phyloP scores from a whole-genome alignment of 2,888 invertebrate genomes.

The Tetheella fluctuosa region DNA sequence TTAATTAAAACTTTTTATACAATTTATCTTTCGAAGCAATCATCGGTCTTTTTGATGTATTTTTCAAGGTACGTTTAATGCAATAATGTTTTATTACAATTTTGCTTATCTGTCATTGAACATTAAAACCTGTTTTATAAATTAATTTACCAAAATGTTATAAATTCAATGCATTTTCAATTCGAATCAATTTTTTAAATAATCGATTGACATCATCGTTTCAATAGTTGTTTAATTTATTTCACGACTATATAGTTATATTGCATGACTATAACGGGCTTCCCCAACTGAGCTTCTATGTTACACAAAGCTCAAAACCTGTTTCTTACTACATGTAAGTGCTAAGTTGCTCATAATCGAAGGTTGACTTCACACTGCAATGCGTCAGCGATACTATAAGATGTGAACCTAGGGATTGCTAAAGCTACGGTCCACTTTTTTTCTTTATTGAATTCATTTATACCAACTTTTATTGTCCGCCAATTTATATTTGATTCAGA shows the following conservation, averaged over 20 bases:
- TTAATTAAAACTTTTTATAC: too few species aligned
- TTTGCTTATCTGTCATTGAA: not conserved
- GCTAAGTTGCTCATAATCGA: not conserved
- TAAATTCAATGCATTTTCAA: too few species aligned
- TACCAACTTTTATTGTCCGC: too few species aligned
- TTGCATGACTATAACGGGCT: constrained; percentile 36
- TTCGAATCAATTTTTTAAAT: constrained; percentile 17
- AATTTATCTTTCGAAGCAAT: too few species aligned
- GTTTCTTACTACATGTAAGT: constrained; percentile 26
- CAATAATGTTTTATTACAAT: not conserved
- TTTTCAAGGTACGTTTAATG: too few species aligned
- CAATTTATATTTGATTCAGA: too few species aligned
- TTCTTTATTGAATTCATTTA: too few species aligned
- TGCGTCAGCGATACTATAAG: not conserved
- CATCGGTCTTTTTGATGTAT: too few species aligned
- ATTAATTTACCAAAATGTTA: too few species aligned
- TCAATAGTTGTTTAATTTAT: constrained; percentile 13
- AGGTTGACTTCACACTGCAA: not conserved
- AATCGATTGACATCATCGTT: constrained; percentile 23
- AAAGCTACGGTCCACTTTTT: too few species aligned
- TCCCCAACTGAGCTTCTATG: constrained; percentile 38
- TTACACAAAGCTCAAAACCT: constrained; percentile 31
- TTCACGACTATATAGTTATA: constrained; percentile 25
- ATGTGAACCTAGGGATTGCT: not conserved
- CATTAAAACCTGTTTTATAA: not conserved